Conservation (phyloP, 2,113 vertebrate genomes). For the Cyanistes caeruleus region DNA sequence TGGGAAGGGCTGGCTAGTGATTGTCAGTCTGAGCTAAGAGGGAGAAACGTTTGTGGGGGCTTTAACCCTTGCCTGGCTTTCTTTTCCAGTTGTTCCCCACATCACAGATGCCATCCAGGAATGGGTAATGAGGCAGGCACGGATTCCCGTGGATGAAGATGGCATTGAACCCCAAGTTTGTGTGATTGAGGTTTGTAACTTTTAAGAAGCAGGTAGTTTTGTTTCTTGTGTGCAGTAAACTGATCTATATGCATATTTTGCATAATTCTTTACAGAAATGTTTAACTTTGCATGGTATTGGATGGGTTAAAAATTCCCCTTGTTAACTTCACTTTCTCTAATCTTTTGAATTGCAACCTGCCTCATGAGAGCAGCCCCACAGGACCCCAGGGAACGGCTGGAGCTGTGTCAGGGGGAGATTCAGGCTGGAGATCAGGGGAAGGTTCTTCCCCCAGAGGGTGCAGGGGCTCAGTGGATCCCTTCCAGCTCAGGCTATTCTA, state of each 20-base stretch:
- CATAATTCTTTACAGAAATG: neutral
- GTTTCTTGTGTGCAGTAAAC: neutral
- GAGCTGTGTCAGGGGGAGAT: neutral
- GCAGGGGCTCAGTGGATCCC: neutral
- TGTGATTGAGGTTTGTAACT: conserved; percentile 89
- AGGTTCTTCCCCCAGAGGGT: neutral
- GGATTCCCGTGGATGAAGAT: conserved; percentile 91
- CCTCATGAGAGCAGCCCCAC: neutral
- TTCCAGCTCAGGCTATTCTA: neutral
- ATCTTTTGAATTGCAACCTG: neutral
- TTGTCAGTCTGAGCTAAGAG: neutral
- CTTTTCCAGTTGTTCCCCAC: conserved; percentile 89
- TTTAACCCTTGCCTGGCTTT: conserved; percentile 8
- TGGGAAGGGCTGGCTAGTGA: neutral
- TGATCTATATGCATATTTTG: fast-evolving
- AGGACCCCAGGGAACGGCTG: neutral
- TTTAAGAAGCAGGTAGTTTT: neutral
- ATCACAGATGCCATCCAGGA: conserved; percentile 99
- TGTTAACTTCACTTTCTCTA: neutral
- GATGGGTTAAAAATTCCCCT: neutral
- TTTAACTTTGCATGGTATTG: neutral
- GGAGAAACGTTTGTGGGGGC: neutral
- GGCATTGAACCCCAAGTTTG: conserved; percentile 92
- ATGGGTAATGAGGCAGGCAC: conserved; percentile 93
- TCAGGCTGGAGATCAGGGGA: neutral